Evolutionary conservation across 2,113 vertebrate species (phyloP).

Genomic region (Sphaerodactylus townsendi): DNA sequence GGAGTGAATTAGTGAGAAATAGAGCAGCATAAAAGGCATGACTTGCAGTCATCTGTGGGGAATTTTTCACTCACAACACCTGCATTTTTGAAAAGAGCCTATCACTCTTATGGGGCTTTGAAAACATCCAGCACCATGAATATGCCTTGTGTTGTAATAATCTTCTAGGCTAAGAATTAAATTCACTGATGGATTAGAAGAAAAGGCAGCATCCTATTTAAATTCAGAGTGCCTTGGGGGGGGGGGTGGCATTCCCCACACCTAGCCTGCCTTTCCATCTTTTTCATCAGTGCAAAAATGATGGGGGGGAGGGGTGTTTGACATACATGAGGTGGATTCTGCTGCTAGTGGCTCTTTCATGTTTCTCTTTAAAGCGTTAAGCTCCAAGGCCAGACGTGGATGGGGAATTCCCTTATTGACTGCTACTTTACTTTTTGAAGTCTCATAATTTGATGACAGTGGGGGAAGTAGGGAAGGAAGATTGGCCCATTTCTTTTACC

Average conservation of each 20-base stretch:
- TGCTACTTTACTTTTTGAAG: constrained; percentile 20
- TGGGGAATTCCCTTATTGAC: constrained; percentile 41
- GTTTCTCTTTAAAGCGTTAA: constrained; percentile 49
- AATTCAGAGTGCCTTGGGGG: constrained; percentile 3
- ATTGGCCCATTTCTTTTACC: not conserved
- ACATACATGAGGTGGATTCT: constrained; percentile 24
- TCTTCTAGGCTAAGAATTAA: constrained; percentile 32
- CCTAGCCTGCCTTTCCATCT: too few relatives aligned
- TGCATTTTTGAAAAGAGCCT: not conserved
- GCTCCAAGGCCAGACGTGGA: constrained; percentile 20
- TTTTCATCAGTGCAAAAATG: constrained; percentile 45
- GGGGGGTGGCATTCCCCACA: constrained; percentile 22
- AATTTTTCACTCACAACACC: not conserved
- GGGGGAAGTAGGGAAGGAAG: not conserved
- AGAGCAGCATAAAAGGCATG: too few relatives aligned
- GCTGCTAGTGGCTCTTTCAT: constrained; percentile 51
- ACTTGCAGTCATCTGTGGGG: not conserved
- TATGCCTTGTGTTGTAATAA: too few relatives aligned
- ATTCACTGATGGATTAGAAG: not conserved
- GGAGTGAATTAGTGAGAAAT: too few relatives aligned
- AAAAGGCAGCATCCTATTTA: constrained; percentile 14
- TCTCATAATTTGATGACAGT: constrained; percentile 33
- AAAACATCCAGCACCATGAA: not conserved
- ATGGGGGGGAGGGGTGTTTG: constrained; percentile 23
- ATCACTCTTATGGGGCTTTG: not conserved